Conservation (phyloP, 2,888 invertebrate genomes). For the Steinernema scapterisci region DNA sequence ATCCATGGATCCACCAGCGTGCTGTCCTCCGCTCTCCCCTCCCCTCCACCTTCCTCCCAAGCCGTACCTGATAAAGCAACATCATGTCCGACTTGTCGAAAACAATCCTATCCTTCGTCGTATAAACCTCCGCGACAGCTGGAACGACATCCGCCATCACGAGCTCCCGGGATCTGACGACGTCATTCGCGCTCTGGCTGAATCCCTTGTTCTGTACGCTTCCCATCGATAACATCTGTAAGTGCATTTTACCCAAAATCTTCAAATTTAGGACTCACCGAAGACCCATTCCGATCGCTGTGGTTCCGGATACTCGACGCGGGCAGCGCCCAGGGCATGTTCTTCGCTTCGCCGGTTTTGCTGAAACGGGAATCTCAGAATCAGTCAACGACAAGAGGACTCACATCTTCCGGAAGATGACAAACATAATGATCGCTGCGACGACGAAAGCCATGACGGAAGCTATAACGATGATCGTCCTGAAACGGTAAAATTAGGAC, state of each 20-base stretch:
- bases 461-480: constrained; percentile 48
- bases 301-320: constrained; percentile 47
- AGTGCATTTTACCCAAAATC: background rate
- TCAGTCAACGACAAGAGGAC: constrained; percentile 18
- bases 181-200: constrained; percentile 30
- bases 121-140: constrained; percentile 53
- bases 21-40: too few relatives aligned
- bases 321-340: constrained; percentile 61
- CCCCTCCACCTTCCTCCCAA: too few relatives aligned
- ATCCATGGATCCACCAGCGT: too few relatives aligned
- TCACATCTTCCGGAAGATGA: constrained; percentile 50
- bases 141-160: constrained; percentile 24
- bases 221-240: constrained; percentile 23
- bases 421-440: constrained; percentile 47
- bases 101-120: constrained; percentile 52
- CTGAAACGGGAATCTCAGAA: constrained; percentile 36
- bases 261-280: constrained; percentile 24
- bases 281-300: constrained; percentile 41
- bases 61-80: constrained; percentile 51
- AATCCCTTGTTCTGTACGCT: constrained; percentile 9
- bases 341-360: constrained; percentile 50
- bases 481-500: constrained; percentile 34
- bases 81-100: constrained; percentile 57
- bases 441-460: constrained; percentile 48
- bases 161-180: background rate